Conservation (phyloP, 2,797 vertebrate genomes). For the Hippoglossus hippoglossus region DNA sequence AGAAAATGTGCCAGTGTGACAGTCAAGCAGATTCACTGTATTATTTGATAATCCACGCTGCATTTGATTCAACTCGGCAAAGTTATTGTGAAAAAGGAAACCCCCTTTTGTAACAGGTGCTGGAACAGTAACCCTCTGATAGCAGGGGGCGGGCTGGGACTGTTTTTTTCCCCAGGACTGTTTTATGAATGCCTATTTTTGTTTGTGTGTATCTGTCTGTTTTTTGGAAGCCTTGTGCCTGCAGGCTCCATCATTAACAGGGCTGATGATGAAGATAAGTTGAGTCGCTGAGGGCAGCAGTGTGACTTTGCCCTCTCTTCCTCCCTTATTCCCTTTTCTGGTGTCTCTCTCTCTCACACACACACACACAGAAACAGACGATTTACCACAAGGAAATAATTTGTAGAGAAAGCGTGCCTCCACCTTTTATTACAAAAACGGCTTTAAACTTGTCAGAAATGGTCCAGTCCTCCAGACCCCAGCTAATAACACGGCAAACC, state of each 20-base stretch:
- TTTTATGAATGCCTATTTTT: slow-evolving; percentile 38
- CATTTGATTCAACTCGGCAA: slow-evolving; percentile 1
- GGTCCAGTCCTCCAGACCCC: neutral
- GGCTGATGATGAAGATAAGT: slow-evolving; percentile 62
- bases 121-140: slow-evolving; percentile 58
- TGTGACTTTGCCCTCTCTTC: slow-evolving; percentile 31
- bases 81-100: slow-evolving; percentile 26
- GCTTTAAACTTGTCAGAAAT: slow-evolving; percentile 9
- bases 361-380: slow-evolving; percentile 17
- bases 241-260: slow-evolving; percentile 58
- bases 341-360: slow-evolving; percentile 1
- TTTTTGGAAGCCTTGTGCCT: slow-evolving; percentile 28
- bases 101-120: slow-evolving; percentile 38
- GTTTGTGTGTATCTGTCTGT: slow-evolving; percentile 23
- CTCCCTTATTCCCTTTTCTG: slow-evolving; percentile 4
- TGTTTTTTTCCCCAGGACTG: slow-evolving; percentile 25
- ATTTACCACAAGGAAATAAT: slow-evolving; percentile 25
- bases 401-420: slow-evolving; percentile 9
- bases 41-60: neutral
- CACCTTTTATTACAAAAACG: slow-evolving; percentile 17
- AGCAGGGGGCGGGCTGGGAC: slow-evolving; percentile 23
- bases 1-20: neutral
- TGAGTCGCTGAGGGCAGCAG: slow-evolving; percentile 38
- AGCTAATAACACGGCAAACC: neutral
- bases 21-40: neutral